A percentile compares a stretch with the other conserved stretches of the same genome.
phyloP scores from a whole-genome alignment of 1,140 invertebrate genomes.

The Pomacea maculata region DNA sequence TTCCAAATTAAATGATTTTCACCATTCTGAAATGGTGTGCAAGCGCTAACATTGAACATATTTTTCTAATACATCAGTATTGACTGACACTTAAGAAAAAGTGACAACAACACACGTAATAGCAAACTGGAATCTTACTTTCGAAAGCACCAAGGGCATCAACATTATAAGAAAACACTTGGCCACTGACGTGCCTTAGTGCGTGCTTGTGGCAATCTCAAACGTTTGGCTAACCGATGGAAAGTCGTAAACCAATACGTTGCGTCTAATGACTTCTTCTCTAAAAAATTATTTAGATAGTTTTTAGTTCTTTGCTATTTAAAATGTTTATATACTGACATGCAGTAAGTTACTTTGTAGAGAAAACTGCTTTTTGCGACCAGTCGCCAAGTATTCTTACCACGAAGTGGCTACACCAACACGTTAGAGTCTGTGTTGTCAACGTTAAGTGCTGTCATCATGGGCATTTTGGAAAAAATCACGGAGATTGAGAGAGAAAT shows the following conservation, averaged over 20 bases:
- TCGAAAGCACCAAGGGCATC: constrained; percentile 21
- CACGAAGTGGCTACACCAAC: background rate
- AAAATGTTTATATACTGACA: background rate
- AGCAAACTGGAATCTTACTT: background rate
- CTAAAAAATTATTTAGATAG: background rate
- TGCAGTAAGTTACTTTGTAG: background rate
- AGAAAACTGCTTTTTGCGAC: background rate
- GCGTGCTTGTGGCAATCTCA: background rate
- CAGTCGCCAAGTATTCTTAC: background rate
- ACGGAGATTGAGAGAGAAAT: constrained; percentile 98
- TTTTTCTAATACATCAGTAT: background rate
- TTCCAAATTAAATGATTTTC: no score
- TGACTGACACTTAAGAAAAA: background rate
- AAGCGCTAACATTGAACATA: no score
- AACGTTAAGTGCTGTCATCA: constrained; percentile 64
- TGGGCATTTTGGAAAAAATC: constrained; percentile 99
- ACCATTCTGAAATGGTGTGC: no score
- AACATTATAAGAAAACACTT: constrained; percentile 18
- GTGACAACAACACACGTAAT: background rate
- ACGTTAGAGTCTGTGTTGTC: background rate
- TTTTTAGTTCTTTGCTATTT: background rate
- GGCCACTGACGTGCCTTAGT: background rate
- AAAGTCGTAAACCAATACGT: background rate
- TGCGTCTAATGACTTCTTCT: no score
- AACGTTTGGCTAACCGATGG: background rate